Conservation (phyloP, 2,888 invertebrate species). For the Acleris holmiana region DNA sequence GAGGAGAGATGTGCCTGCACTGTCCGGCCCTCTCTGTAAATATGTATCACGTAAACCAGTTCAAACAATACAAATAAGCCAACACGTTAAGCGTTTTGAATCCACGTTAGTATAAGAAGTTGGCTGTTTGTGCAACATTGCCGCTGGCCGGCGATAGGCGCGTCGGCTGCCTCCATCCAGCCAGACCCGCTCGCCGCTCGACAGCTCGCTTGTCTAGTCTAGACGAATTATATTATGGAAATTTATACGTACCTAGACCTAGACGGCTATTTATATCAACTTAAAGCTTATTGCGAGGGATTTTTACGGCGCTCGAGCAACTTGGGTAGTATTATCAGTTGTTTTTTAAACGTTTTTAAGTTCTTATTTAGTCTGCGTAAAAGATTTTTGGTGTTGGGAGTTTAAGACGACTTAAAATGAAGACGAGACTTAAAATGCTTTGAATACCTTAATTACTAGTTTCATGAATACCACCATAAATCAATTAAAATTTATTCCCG, state of each 20-base stretch:
- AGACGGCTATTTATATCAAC: slow-evolving; percentile 62
- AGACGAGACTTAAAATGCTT: too few species aligned
- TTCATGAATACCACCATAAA: too few species aligned
- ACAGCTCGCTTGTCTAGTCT: slow-evolving; percentile 67
- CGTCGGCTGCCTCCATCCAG: slow-evolving; percentile 67
- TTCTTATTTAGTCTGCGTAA: neutral
- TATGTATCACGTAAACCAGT: too few species aligned
- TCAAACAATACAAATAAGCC: too few species aligned
- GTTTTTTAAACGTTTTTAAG: slow-evolving; percentile 18
- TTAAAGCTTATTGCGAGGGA: slow-evolving; percentile 48
- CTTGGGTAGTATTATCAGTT: slow-evolving; percentile 22
- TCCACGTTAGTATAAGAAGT: neutral
- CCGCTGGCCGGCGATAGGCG: slow-evolving; percentile 16
- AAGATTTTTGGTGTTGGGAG: neutral
- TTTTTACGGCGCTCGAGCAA: slow-evolving; percentile 31
- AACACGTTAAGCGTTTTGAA: too few species aligned
- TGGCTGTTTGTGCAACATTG: slow-evolving; percentile 25
- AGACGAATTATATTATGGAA: slow-evolving; percentile 83
- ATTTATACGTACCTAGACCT: slow-evolving; percentile 58
- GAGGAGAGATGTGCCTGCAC: too few species aligned
- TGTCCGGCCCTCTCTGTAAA: too few species aligned
- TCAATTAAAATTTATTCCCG: too few species aligned
- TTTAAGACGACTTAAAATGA: slow-evolving; percentile 6
- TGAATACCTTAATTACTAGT: too few species aligned
- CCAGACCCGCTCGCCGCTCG: slow-evolving; percentile 49